Base-by-base conservation (phyloP, 2,888 invertebrate species). In the Cataglyphis livida region DNA sequence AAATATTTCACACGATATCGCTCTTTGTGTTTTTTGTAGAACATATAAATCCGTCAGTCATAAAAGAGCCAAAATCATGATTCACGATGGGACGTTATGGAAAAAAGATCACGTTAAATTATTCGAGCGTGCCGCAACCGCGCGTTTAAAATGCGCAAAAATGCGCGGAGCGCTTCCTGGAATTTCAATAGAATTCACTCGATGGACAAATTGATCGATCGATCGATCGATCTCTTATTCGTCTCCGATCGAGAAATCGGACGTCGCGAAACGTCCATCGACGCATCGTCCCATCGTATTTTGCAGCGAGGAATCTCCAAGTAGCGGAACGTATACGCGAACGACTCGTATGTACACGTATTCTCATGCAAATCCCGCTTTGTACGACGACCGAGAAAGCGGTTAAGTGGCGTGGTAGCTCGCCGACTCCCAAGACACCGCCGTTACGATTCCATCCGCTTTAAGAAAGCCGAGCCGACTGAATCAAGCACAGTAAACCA, bases 401-500 rank as follows among this genome's bases (percentile, higher is more conserved):
- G 57, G 79, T 62, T 82, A 79, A 83, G 75, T 79, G 61, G 83
- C 78, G 51, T 61, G 75, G 64, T 64, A 73, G 44, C 65, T 62
- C 65, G 75, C 21, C 66, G 51, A 51, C 54, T 81, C 54, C 62
- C 73, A 71, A 83, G 81, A 83, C 81, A 81, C 61, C 81, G 81
- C 54, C 78, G 76, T 41, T 70, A 79, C 75, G 76, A 84, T 82
- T 78, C 89, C 81, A 89, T 89, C 89, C 83, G 90, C 88, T 89
- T 90, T 89, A 90, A 88, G 90, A 88, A 84, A 83, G 74, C 75
- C 73, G 75, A 57, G 62, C 51, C 64, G 81, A 82, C 81, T 88
- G 84, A 85, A 90, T 87, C 88, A 84, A 84, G 83, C 84, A 84
- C 90, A 81, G 81, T 83, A 81, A 84, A 83, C 82, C 83, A 81